Base-by-base conservation (phyloP, 2,797 vertebrate species). In the Coendou prehensilis region DNA sequence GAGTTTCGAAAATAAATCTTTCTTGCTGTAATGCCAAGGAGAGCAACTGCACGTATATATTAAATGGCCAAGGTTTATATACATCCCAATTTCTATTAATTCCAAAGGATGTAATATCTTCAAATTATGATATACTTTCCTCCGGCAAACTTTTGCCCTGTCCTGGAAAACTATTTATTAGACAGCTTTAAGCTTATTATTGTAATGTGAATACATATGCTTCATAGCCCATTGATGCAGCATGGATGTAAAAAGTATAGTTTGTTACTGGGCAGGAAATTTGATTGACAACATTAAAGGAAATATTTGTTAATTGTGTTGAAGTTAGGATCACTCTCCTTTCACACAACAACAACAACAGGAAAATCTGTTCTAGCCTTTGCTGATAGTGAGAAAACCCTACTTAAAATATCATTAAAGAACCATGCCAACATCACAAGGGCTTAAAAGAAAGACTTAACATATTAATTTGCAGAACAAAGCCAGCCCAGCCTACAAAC, bases 351-450 rank as follows among this genome's bases (percentile, higher is more conserved):
- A 64, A 92, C n/a, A 87, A 23, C 56, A 86, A 26, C 47, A 96
- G 41, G 14, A 92, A 33, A 71, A 87, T 95, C 7, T 22, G 67
- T 52, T 89, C 2, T 79, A 57, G 14, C 86, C 80, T 96, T 97
- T 41, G 15, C 57, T 78, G 0, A 52, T 92, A 92, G 52, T 85
- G 97, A 87, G 41, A 89, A 78, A 97, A 97, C 98, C 64, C 93
- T 96, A 96, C 94, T 98, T 98, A 98, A 98, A 98, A 96, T 97
- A 93, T 97, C 96, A 95, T 98, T 98, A 97, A 98, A 98, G 80
- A 96, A 23, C 91, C 84, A 97, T 97, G 83, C 57, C 92, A 97
- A 96, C 63, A 95, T 96, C 93, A 95, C 37, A 76, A 69, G 78
- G 87, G 89, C 91, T 95, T 96, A 96, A 97, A 98, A 97, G 88